Evolutionary conservation across 2,888 invertebrate species (phyloP).

Genomic region (Lepidochrysops patricia): DNA sequence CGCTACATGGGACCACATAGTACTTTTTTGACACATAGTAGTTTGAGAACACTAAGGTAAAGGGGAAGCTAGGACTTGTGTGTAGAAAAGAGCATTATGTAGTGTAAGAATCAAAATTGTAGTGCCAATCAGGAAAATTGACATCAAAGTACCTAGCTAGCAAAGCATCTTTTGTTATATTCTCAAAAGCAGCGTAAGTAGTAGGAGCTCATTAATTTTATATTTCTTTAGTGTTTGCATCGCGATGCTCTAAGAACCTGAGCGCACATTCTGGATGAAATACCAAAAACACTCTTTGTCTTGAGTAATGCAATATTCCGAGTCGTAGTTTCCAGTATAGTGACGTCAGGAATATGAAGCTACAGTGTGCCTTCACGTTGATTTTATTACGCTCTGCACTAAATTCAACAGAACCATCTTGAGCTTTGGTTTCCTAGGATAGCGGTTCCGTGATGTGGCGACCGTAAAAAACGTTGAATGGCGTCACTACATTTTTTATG

Average conservation of each 20-base stretch:
- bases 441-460: too few relatives aligned
- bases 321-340: neutral
- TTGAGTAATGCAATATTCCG: neutral
- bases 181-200: neutral
- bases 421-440: too few relatives aligned
- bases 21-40: too few relatives aligned
- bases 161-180: neutral
- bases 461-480: neutral
- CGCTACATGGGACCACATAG: too few relatives aligned
- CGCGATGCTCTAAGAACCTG: neutral
- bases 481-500: too few relatives aligned
- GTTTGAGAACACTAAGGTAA: too few relatives aligned
- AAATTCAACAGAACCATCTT: too few relatives aligned
- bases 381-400: too few relatives aligned
- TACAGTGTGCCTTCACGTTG: neutral
- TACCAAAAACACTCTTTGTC: conserved; percentile 3
- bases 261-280: neutral
- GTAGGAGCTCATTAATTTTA: neutral
- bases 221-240: neutral
- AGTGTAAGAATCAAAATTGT: too few relatives aligned
- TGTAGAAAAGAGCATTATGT: too few relatives aligned
- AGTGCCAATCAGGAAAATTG: too few relatives aligned
- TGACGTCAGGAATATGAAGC: neutral
- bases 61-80: too few relatives aligned
- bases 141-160: neutral